Conservation (phyloP, 2,797 vertebrate genomes). For the Acanthis flammea region DNA sequence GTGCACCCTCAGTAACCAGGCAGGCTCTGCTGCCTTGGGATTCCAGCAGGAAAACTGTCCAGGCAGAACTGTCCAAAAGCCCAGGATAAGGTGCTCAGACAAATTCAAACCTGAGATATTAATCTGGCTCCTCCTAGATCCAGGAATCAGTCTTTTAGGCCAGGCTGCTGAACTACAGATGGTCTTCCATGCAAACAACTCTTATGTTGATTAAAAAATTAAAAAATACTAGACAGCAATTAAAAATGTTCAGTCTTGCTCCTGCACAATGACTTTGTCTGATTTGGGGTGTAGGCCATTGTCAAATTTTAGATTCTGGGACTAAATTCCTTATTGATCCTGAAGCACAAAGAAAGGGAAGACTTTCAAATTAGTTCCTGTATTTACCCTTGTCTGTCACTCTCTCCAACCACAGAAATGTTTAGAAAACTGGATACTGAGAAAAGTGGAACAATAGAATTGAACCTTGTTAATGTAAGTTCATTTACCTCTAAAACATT, state of each 20-base stretch:
- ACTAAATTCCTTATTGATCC: background rate
- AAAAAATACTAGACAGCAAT: background rate
- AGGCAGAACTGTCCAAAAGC: background rate
- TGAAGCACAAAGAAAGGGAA: background rate
- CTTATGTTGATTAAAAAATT: background rate
- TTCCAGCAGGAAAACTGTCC: background rate
- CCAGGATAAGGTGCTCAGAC: background rate
- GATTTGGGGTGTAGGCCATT: background rate
- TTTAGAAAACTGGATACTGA: constrained; percentile 80
- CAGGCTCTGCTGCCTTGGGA: background rate
- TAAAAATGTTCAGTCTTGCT: background rate
- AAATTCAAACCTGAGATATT: background rate
- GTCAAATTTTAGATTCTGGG: background rate
- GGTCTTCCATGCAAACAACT: background rate
- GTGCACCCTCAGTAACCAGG: constrained; percentile 7
- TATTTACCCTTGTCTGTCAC: background rate
- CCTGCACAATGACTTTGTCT: background rate
- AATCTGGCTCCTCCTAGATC: background rate
- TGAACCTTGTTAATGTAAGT: constrained; percentile 76
- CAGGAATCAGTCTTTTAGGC: background rate
- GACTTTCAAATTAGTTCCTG: background rate
- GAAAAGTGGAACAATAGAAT: constrained; percentile 73
- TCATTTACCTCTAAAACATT: background rate
- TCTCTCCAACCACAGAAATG: constrained; percentile 70
- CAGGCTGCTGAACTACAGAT: background rate